These are phyloP conservation scores for Perca fluviatilis DNA, from an alignment of 2,113 vertebrate species.

Conservation along the genomic window DNA sequence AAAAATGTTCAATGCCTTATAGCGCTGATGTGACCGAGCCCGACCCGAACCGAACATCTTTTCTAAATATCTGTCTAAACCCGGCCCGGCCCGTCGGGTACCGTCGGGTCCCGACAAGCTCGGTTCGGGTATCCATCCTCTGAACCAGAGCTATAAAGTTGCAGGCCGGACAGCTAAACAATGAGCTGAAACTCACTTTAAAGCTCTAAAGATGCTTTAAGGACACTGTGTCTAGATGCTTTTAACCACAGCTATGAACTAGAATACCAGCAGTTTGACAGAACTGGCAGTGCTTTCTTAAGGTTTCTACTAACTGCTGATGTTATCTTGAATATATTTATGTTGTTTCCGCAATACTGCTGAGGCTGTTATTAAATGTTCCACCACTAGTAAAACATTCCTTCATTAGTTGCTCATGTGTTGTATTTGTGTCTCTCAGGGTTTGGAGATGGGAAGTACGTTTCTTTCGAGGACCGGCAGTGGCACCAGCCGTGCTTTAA, in stretches of 20 bases:
- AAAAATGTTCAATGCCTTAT: too few relatives aligned
- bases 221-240: background rate
- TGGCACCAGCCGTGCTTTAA: slow-evolving; percentile 98
- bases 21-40: too few relatives aligned
- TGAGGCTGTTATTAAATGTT: slow-evolving; percentile 31
- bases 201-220: background rate
- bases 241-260: slow-evolving; percentile 29
- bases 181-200: background rate
- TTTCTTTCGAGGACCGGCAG: slow-evolving; percentile 95
- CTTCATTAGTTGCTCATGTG: slow-evolving; percentile 18
- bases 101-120: too few relatives aligned
- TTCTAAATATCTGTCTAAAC: too few relatives aligned
- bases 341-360: slow-evolving; percentile 10
- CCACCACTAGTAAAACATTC: background rate
- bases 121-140: too few relatives aligned
- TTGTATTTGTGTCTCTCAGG: slow-evolving; percentile 78
- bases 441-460: slow-evolving; percentile 94
- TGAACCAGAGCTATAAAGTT: background rate
- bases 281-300: slow-evolving; percentile 23
- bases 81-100: too few relatives aligned
- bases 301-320: slow-evolving; percentile 18
- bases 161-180: background rate
- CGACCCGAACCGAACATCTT: too few relatives aligned
- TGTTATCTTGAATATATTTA: slow-evolving; percentile 32
- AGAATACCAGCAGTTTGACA: slow-evolving; percentile 15